These are phyloP conservation scores for Xenus cinereus DNA, from an alignment of 2,113 vertebrate genomes.

Conservation along the genomic window DNA sequence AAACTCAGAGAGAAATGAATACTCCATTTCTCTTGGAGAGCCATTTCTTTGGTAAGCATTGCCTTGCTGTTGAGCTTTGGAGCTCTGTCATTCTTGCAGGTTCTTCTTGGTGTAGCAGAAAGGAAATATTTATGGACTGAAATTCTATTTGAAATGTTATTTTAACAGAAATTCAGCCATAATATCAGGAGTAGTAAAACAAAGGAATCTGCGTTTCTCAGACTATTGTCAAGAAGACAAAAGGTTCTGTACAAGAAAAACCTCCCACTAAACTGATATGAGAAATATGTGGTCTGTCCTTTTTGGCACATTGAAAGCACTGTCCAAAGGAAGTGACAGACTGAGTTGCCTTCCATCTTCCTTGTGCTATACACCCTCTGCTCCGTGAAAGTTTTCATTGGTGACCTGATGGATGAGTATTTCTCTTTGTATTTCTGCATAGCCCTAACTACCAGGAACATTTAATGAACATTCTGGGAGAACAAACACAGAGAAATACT, in stretches of 20 bases:
- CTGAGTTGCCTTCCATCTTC: neutral
- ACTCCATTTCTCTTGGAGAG: neutral
- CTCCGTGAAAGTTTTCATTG: neutral
- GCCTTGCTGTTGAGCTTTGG: neutral
- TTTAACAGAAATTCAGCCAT: neutral
- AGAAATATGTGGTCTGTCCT: neutral
- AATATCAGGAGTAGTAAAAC: neutral
- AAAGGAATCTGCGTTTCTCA: neutral
- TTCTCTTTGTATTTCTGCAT: neutral
- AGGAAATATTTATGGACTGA: neutral
- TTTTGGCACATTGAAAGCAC: neutral
- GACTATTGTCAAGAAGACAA: neutral
- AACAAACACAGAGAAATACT: accelerated
- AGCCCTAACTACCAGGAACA: neutral
- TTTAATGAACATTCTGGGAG: neutral
- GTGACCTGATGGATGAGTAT: neutral
- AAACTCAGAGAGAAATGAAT: neutral
- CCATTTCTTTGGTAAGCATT: neutral
- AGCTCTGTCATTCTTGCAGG: neutral
- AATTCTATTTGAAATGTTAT: neutral
- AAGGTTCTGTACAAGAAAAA: neutral
- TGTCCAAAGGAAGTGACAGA: neutral
- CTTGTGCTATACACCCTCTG: neutral
- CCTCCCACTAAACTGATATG: neutral
- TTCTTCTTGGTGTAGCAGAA: neutral